Conservation (phyloP, 2,113 vertebrate species). For the Poeciliopsis turrubarensis region DNA sequence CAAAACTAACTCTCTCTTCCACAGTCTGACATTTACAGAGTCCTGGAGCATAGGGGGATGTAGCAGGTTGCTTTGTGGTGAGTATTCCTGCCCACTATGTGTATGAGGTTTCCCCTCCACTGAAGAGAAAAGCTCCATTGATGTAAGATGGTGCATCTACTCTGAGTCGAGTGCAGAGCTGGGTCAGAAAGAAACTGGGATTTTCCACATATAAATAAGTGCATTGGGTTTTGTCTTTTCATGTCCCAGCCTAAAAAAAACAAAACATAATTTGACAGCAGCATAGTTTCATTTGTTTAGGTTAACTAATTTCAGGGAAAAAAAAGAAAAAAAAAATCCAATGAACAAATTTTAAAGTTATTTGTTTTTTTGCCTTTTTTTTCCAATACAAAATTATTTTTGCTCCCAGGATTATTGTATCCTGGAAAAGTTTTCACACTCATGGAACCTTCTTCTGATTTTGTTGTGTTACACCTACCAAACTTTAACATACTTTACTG, state of each 20-base stretch:
- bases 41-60: conserved; percentile 70
- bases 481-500: too few relatives aligned
- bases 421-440: too few relatives aligned
- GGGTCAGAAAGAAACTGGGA: conserved; percentile 74
- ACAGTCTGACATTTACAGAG: conserved; percentile 77
- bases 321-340: too few relatives aligned
- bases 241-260: conserved; percentile 52
- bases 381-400: conserved; percentile 47
- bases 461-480: too few relatives aligned
- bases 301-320: too few relatives aligned
- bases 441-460: too few relatives aligned
- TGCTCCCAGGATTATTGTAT: conserved; percentile 13
- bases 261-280: too few relatives aligned
- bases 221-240: conserved; percentile 44
- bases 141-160: conserved; percentile 67
- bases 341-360: too few relatives aligned
- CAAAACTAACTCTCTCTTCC: conserved; percentile 78
- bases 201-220: conserved; percentile 69
- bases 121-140: conserved; percentile 80
- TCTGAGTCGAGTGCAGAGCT: conserved; percentile 64
- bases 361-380: conserved; percentile 43
- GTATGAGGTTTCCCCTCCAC: conserved; percentile 71
- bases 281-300: too few relatives aligned
- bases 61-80: conserved; percentile 62
- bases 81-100: conserved; percentile 39